Base-by-base conservation (phyloP, 1,140 invertebrate genomes). In the Reticulitermes speratus region DNA sequence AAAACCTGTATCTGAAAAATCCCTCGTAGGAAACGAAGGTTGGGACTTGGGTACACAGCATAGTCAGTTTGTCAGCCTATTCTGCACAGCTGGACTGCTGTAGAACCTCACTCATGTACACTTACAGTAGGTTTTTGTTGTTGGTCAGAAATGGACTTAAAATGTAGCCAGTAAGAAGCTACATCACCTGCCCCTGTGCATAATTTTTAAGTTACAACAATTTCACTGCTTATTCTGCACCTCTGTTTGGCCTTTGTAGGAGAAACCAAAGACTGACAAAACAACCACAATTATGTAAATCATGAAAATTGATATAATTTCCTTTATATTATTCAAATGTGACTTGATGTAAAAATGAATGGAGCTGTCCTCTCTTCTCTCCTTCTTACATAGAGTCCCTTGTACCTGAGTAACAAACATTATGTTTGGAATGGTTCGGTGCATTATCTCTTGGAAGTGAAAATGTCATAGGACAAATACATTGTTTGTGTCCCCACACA, bases 251-350 rank as follows among this genome's bases (percentile, higher is more conserved):
- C 65, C 65, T 75, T 75, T 75, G 65, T 75, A 75, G 65, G 65
- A 75, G 65, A 75, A 75, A 75, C 65, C 65, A 75, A 75, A 75
- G 65, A 75, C 65, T 75, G 65, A 75, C 65, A 75, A 75, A 38
- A 38, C 25, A n/a, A 75, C n/a, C n/a, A 25, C 65, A 30, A 75
- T 30, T 75, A 75, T 75, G n/a, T 75, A 30, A 75, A 75, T 75
- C 65, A 75, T 75, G 65, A 75, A 75, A 75, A 75, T 75, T 75
- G n/a, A 30, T 75, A 75, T 55, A 55, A 21, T 75, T 75, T 75
- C 7, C 25, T 75, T 75, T 75, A 75, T 14, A 25, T 25, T 75
- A 75, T 75, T 75, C 6, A 75, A 25, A 75, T 6, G n/a, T 75
- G 25, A 75, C 65, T 75, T 75, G 65, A 30, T 75, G 65, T 75